Evolutionary conservation across 2,888 invertebrate genomes (phyloP).

Genomic region (Apomyelois bistriatella): DNA sequence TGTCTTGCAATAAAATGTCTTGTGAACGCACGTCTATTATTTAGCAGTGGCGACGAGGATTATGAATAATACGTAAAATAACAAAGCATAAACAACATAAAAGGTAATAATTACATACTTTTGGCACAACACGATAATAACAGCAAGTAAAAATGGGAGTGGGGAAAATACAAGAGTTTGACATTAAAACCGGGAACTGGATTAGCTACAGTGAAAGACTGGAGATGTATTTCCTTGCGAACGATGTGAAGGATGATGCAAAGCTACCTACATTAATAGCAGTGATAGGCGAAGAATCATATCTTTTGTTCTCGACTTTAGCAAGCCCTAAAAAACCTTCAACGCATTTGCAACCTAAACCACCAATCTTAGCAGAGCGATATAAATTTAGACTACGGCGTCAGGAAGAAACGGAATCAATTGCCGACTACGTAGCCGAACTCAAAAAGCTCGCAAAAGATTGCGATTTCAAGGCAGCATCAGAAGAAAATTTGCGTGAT

Average conservation of each 20-base stretch:
- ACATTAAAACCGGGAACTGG: constrained; percentile 15
- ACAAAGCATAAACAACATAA: too few species aligned
- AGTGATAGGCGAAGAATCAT: too few species aligned
- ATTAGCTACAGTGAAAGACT: constrained; percentile 11
- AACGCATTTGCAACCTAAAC: constrained; percentile 16
- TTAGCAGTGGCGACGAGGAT: too few species aligned
- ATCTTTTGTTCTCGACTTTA: constrained; percentile 1
- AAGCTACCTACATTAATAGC: constrained; percentile 14
- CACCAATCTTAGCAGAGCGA: constrained; percentile 14
- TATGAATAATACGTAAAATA: too few species aligned
- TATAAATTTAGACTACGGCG: constrained; percentile 13
- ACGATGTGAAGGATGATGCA: neutral
- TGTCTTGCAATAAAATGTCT: too few species aligned
- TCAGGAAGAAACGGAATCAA: constrained; percentile 5
- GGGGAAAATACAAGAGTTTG: constrained; percentile 10
- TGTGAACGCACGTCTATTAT: too few species aligned
- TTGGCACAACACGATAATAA: too few species aligned
- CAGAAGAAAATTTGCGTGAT: constrained; percentile 27
- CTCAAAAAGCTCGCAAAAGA: too few species aligned
- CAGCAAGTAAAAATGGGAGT: neutral
- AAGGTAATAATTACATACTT: too few species aligned
- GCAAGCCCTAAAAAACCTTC: constrained; percentile 13
- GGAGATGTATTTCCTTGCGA: constrained; percentile 16
- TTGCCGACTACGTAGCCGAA: constrained; percentile 12
- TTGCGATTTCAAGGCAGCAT: constrained; percentile 14